Evolutionary conservation across 2,113 vertebrate species (phyloP), one percentile per base, ranked within the genome.

Genomic region (Asarcornis scutulata): DNA sequence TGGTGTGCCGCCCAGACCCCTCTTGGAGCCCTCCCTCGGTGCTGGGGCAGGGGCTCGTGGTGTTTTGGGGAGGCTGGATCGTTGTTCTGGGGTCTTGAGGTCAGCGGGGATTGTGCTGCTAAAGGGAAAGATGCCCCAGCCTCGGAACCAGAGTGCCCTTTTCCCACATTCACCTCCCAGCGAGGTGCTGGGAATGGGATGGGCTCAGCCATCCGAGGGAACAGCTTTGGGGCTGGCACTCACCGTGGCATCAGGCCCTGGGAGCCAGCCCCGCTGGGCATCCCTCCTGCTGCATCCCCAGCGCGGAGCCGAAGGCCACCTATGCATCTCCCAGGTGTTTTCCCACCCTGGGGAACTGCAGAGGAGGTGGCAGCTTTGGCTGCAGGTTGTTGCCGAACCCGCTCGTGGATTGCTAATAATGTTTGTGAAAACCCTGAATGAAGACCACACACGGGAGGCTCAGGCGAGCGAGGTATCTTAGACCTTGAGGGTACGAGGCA

Each of bases 361-460:
- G 86, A 67, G 75, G 91, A 88, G 95, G 59, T 93, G 92, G 77
- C 86, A 94, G 75, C 82, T 38, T 22, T 72, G 88, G 71, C 76
- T 83, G 77, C 66, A 58, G 73, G 58, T 2, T 91, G 77, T 81
- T 91, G 82, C 59, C 1, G n/a, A 81, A 4, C 72, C 86, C 8
- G 2, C 55, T 86, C 63, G 40, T 52, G 82, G 87, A 23, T 95
- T 92, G 83, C 74, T 88, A 87, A 16, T 13, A 88, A 32, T 83
- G 88, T 97, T 96, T 92, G 92, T 91, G 94, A 77, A 83, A 95
- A 52, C 50, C 78, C 69, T 79, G 58, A 83, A 18, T 18, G 9
- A 44, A 77, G 97, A 96, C 94, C 97, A 97, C 97, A 96, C 96
- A 18, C 71, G 12, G 78, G 56, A 97, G 86, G 75, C 74, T 91